Base-by-base conservation (phyloP, 2,113 vertebrate species). In the Procavia capensis region DNA sequence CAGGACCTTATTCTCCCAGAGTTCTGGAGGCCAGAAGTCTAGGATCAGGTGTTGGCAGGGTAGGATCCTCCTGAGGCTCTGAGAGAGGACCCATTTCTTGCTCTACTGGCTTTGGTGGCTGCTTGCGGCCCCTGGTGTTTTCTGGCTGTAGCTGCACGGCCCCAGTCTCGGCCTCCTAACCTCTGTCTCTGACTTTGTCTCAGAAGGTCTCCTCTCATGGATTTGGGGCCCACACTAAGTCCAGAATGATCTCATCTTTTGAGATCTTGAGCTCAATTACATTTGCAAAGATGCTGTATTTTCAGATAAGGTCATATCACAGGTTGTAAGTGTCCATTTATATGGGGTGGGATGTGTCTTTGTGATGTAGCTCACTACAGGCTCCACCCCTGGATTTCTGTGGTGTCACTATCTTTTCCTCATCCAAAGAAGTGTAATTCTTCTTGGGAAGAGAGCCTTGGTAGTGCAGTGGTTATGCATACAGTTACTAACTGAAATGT, bases 41-140 rank as follows among this genome's bases (percentile, higher is more conserved):
- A 29, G 45, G 31, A 17, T 79, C 7, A 9, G 9, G 43, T 78
- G 31, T 43, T 16, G 9, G 4, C 22, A 43, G 43, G 7, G 25
- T 45, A 45, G 84, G 27, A 17, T 83, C 39, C 54, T 86, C 20
- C 17, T 1, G 14, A 45, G 41, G 34, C 14, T 34, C 34, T 47
- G 61, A 72, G 36, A 43, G 22, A 54, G 61, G 9, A 14, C 19
- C 47, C 24, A 20, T 74, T n/a, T 11, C 6, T 0, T 9, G 39
- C 34, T 27, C 70, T 3, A 2, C 25, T 19, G 6, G 63, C 57
- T 31, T 0, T 9, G 1, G 36, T 6, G 61, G 16, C 34, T 31
- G 11, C 80, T 24, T 1, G 25, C 25, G 17, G 0, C 13, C 6
- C 31, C 14, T 3, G 1, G 54, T 9, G 54, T 25, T 45, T 6